Percentiles rank a stretch among this genome's conserved stretches.
Evolutionary conservation across 2,797 vertebrate genomes (phyloP).

Genomic region (Dryobates pubescens): DNA sequence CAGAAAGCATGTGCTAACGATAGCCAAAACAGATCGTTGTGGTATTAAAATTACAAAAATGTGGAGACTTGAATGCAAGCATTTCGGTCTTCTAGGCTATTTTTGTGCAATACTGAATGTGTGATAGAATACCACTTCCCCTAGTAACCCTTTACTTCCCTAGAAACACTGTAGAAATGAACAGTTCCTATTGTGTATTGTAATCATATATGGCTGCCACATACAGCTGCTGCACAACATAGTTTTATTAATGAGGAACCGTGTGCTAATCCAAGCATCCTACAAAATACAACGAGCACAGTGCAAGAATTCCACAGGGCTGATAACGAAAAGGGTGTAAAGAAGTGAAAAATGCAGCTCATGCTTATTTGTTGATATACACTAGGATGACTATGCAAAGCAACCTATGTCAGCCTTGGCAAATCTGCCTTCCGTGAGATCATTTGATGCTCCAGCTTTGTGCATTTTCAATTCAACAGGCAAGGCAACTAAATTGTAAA

Average conservation of each 20-base stretch:
- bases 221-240: constrained; percentile 20
- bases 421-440: not conserved
- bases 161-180: constrained; percentile 67
- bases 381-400: constrained; percentile 6
- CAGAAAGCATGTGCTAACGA: not conserved
- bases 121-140: constrained; percentile 66
- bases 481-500: not conserved
- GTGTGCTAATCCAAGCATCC: not conserved
- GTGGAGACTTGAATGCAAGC: constrained; percentile 9
- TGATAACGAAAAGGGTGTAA: not conserved
- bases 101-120: constrained; percentile 56
- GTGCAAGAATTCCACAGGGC: not conserved
- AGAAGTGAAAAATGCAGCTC: not conserved
- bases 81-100: constrained; percentile 46
- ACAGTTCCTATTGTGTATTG: constrained; percentile 41
- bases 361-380: not conserved
- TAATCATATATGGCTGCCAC: constrained; percentile 22
- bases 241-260: not conserved
- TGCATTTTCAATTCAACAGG: not conserved
- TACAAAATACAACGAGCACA: not conserved
- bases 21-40: constrained; percentile 38
- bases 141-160: constrained; percentile 67
- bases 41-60: constrained; percentile 17
- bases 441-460: not conserved
- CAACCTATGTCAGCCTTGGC: not conserved